A percentile compares a stretch with the other conserved stretches of the same genome.
phyloP scores from a whole-genome alignment of 2,888 invertebrate genomes.

The Magallana nippona region DNA sequence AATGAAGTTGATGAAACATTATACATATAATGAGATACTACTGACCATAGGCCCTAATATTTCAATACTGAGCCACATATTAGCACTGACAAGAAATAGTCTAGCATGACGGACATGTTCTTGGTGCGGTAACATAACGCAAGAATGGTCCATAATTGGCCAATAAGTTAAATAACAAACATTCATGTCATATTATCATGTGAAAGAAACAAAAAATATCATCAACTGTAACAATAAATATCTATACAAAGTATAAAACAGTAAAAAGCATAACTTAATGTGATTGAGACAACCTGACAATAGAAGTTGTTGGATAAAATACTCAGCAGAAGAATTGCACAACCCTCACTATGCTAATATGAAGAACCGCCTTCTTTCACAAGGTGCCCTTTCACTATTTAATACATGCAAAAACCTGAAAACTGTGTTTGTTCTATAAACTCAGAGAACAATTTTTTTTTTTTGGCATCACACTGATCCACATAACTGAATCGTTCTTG shows the following conservation, averaged over 20 bases:
- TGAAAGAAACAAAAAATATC: background rate
- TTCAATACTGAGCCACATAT: too few species aligned
- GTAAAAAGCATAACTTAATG: background rate
- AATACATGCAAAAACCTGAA: constrained; percentile 1
- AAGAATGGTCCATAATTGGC: background rate
- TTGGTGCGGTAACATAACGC: background rate
- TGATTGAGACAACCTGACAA: background rate
- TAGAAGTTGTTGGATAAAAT: constrained; percentile 9
- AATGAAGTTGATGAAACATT: too few species aligned
- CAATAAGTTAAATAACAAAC: too few species aligned
- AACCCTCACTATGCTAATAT: background rate
- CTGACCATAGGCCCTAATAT: too few species aligned
- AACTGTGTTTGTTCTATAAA: background rate
- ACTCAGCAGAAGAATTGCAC: constrained; percentile 25
- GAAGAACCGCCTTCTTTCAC: background rate
- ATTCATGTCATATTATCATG: background rate
- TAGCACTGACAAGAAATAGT: too few species aligned
- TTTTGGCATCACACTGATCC: constrained; percentile 26
- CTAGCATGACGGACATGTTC: background rate
- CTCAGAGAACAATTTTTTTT: background rate
- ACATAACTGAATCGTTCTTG: constrained; percentile 15
- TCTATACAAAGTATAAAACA: constrained; percentile 19
- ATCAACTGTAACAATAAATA: constrained; percentile 28
- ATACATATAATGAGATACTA: too few species aligned
- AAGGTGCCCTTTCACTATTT: background rate